These are phyloP conservation scores for Rhodophaea formosa DNA, from an alignment of 2,888 invertebrate species.

Conservation along the genomic window DNA sequence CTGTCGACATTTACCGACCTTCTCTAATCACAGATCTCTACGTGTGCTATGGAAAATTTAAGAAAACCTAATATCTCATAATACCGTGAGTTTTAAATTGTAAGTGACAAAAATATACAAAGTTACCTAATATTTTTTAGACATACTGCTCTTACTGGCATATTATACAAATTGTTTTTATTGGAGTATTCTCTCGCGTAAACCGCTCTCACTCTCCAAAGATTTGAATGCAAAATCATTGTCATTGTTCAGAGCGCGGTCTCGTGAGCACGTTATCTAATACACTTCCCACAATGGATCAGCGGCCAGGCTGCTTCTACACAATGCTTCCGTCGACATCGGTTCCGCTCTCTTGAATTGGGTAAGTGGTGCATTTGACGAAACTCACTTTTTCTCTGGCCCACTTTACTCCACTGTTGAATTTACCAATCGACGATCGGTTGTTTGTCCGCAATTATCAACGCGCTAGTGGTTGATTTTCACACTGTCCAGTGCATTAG, in stretches of 20 bases:
- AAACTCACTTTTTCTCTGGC: slow-evolving; percentile 75
- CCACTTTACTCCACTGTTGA: slow-evolving; percentile 53
- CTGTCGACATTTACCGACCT: slow-evolving; percentile 48
- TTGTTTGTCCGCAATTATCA: slow-evolving; percentile 66
- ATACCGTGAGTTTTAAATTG: not conserved
- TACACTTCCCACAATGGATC: slow-evolving; percentile 64
- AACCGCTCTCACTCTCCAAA: slow-evolving; percentile 61
- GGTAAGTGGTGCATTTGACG: slow-evolving; percentile 76
- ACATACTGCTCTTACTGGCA: not conserved
- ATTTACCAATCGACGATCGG: slow-evolving; percentile 52
- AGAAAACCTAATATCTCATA: slow-evolving; percentile 5
- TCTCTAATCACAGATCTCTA: slow-evolving; percentile 57
- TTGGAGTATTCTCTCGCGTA: slow-evolving; percentile 31
- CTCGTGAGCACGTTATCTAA: slow-evolving; percentile 71
- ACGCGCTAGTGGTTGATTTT: slow-evolving; percentile 62
- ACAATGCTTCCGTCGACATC: slow-evolving; percentile 69
- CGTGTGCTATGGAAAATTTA: slow-evolving; percentile 49
- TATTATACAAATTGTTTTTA: not conserved
- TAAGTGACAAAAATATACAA: no score
- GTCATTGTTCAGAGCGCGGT: slow-evolving; percentile 65
- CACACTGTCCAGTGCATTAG: slow-evolving; percentile 57
- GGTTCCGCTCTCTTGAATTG: slow-evolving; percentile 78
- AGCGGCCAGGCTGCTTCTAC: slow-evolving; percentile 49
- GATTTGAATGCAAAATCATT: slow-evolving; percentile 55
- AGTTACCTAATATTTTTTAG: no score